Conservation (phyloP, 2,113 vertebrate species). For the Forbesichthys papilliferus region DNA sequence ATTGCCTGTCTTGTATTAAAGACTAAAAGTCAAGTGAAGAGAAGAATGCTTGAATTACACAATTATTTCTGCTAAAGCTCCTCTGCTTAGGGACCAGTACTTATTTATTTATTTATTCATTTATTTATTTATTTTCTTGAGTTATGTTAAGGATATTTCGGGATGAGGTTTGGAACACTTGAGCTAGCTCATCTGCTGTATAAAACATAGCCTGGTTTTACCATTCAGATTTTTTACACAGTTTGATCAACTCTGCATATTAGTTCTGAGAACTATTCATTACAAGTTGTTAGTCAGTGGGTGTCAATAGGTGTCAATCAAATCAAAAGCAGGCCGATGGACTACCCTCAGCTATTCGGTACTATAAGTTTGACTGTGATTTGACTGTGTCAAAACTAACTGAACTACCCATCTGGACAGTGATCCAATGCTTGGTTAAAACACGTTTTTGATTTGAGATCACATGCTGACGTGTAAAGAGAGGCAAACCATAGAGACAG, state of each 20-base stretch:
- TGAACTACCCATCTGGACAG: no score
- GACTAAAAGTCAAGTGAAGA: constrained; percentile 13
- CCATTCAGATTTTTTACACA: background rate
- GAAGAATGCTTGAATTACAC: background rate
- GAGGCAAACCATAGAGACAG: no score
- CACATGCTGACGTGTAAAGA: no score
- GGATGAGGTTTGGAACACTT: constrained; percentile 2
- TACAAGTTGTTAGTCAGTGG: no score
- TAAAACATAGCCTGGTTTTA: background rate
- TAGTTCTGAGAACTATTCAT: constrained; percentile 4
- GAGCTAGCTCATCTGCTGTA: background rate
- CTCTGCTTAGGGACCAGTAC: background rate
- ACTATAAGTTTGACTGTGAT: no score
- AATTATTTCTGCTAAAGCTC: constrained; percentile 4
- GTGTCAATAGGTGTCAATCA: no score
- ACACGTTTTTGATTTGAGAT: no score
- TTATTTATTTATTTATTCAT: background rate
- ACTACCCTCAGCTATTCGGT: no score
- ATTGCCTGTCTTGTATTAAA: constrained; percentile 32
- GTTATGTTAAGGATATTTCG: background rate
- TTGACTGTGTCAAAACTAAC: no score
- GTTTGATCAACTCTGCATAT: background rate
- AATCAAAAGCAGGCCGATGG: no score
- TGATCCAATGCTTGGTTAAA: no score
- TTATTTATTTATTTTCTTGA: background rate